Percentiles rank a stretch among this genome's conserved stretches.
These are phyloP conservation scores for Pterois miles DNA, from an alignment of 2,797 vertebrate species.

Conservation along the genomic window DNA sequence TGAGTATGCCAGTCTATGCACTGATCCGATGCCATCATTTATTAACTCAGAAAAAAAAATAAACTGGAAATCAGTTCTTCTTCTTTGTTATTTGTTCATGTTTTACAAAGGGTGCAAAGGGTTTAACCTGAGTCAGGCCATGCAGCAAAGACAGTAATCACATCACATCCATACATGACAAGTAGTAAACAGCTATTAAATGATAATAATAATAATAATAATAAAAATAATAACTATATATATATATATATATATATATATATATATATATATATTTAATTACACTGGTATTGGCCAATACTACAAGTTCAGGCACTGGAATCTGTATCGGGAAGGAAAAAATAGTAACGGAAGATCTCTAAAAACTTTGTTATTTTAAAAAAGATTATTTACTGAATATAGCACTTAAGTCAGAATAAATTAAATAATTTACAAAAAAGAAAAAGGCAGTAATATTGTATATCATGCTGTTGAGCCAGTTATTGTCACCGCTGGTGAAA, in stretches of 20 bases:
- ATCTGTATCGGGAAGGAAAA: neutral
- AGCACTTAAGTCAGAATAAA: neutral
- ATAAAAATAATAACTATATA: neutral
- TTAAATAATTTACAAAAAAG: neutral
- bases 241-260: neutral
- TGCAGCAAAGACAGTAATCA: neutral
- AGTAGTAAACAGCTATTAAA: neutral
- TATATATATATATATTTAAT: neutral
- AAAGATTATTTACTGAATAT: neutral
- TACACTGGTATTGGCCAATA: neutral
- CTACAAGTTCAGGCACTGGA: neutral
- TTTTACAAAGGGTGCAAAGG: neutral
- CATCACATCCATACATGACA: neutral
- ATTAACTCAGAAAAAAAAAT: too few species aligned
- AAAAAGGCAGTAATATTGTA: neutral
- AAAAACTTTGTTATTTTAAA: neutral
- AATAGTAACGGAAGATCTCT: neutral
- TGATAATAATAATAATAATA: neutral
- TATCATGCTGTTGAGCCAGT: neutral
- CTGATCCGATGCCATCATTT: too few species aligned
- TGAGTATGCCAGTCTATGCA: too few species aligned
- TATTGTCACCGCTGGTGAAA: neutral
- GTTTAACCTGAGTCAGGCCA: neutral
- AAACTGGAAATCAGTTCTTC: neutral
- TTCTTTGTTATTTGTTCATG: neutral